These are phyloP conservation scores for Microplitis demolitor DNA, from an alignment of 1,140 invertebrate species.

Conservation along the genomic window DNA sequence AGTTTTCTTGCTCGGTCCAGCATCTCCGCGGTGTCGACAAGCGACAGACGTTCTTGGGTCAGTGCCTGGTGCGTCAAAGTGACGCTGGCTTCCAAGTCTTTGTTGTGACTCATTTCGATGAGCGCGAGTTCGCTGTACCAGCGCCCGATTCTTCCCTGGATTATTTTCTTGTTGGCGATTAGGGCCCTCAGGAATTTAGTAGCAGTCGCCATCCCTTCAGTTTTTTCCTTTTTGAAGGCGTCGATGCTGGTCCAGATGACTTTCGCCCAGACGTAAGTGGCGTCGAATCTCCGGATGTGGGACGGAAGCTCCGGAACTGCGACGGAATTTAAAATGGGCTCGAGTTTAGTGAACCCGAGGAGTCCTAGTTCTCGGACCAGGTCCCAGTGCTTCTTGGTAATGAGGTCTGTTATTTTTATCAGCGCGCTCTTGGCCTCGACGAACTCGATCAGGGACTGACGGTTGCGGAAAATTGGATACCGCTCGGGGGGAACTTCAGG, in stretches of 20 bases:
- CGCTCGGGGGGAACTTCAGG: conserved; percentile 34
- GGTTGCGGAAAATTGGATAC: conserved; percentile 49
- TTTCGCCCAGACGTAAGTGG: conserved; percentile 49
- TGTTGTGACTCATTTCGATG: conserved; percentile 46
- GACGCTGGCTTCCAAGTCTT: conserved; percentile 41
- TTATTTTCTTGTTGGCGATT: conserved; percentile 39
- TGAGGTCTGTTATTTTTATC: conserved; percentile 19
- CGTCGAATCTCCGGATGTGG: conserved; percentile 43
- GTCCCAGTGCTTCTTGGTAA: conserved; percentile 44
- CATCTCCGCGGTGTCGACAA: conserved; percentile 37
- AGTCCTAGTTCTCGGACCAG: conserved; percentile 29
- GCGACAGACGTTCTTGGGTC: conserved; percentile 28
- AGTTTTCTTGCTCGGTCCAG: conserved; percentile 41
- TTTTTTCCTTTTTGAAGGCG: conserved; percentile 46
- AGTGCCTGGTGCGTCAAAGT: conserved; percentile 38
- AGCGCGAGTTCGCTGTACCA: conserved; percentile 51
- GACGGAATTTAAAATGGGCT: neutral
- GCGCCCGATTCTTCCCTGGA: conserved; percentile 32
- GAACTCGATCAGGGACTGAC: conserved; percentile 42
- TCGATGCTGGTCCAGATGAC: conserved; percentile 45
- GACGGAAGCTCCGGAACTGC: conserved; percentile 34
- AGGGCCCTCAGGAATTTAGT: conserved; percentile 38
- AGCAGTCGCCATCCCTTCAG: conserved; percentile 26
- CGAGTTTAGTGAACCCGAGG: conserved; percentile 26
- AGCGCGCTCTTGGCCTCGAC: conserved; percentile 32